Evolutionary conservation across 2,888 invertebrate species (phyloP).

Genomic region (Parnassius orleans): DNA sequence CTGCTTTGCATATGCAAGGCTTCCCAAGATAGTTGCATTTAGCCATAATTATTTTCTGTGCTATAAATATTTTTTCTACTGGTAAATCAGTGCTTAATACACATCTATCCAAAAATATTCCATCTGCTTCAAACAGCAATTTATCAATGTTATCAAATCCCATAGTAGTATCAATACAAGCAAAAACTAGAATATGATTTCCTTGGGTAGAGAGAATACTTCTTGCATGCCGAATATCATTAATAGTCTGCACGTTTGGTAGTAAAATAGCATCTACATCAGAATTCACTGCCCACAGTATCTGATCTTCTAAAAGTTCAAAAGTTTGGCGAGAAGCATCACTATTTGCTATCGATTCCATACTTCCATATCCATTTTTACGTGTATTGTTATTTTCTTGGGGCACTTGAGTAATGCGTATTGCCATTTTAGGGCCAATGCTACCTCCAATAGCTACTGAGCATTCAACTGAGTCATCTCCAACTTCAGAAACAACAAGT

Average conservation of each 20-base stretch:
- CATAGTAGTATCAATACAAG: slow-evolving; percentile 58
- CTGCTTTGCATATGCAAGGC: slow-evolving; percentile 93
- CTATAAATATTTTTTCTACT: slow-evolving; percentile 92
- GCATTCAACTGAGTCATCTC: slow-evolving; percentile 75
- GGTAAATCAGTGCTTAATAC: slow-evolving; percentile 93
- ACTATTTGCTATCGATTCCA: slow-evolving; percentile 56
- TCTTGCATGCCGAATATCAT: slow-evolving; percentile 56
- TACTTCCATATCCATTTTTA: slow-evolving; percentile 62
- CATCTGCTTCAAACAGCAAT: slow-evolving; percentile 89
- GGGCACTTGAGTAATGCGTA: slow-evolving; percentile 76
- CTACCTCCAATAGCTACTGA: slow-evolving; percentile 75
- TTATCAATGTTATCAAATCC: slow-evolving; percentile 83
- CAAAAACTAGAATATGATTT: slow-evolving; percentile 67
- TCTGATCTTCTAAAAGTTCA: slow-evolving; percentile 80
- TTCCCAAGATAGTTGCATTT: slow-evolving; percentile 92
- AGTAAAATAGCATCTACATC: slow-evolving; percentile 68
- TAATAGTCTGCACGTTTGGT: slow-evolving; percentile 52
- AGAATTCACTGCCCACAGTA: slow-evolving; percentile 67
- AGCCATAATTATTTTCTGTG: slow-evolving; percentile 92
- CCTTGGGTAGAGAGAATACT: slow-evolving; percentile 60
- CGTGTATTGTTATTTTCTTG: slow-evolving; percentile 58
- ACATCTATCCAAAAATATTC: slow-evolving; percentile 93
- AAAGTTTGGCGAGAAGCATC: slow-evolving; percentile 88
- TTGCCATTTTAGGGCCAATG: slow-evolving; percentile 74
- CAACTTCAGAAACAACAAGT: slow-evolving; percentile 58